Evolutionary conservation across 2,113 vertebrate species (phyloP), one percentile per base, ranked within the genome.

Genomic region (Orientallactaga bullata): DNA sequence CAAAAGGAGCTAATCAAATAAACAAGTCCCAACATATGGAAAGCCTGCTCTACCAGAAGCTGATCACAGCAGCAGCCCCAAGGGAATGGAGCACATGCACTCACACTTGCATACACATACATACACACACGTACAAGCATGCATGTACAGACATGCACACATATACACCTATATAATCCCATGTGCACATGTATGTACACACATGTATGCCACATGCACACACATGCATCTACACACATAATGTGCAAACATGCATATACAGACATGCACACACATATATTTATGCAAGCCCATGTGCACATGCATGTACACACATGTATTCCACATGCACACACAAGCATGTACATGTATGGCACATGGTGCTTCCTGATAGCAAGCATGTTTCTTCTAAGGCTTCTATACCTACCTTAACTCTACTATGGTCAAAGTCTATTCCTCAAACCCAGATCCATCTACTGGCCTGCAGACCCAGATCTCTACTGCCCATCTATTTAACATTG

Each of bases 1-100:
- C 58, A 78, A 55, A 35, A 90, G 73, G 35, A 94, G 71, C 66
- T 79, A 20, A 74, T 89, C 88, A 93, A 79, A 83, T n/a, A 82
- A 90, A 66, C 71, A 71, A 77, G 61, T n/a, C 35, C 18, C 66
- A 55, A 0, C 35, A 23, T 2, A 30, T 39, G 77, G 12, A 8
- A 94, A 5, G 20, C 7, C 30, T n/a, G 58, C 28, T 10, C 26
- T 55, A 2, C 28, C 42, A 85, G 77, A 42, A 89, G 66, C 39
- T 85, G 68, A 3, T 55, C 66, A 35, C 0, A 60, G 42, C 30
- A 26, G 66, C 51, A 69, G 69, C n/a, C 51, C 60, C 47, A 42
- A 60, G 74, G 32, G n/a, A 55, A 23, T n/a, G 73, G 32, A 47
- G 37, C 6, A 26, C 32, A 26, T 18, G 8, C 1, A 18, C 30